These are phyloP conservation scores for Lumbricus terrestris DNA, from an alignment of 2,888 invertebrate genomes.

Conservation along the genomic window DNA sequence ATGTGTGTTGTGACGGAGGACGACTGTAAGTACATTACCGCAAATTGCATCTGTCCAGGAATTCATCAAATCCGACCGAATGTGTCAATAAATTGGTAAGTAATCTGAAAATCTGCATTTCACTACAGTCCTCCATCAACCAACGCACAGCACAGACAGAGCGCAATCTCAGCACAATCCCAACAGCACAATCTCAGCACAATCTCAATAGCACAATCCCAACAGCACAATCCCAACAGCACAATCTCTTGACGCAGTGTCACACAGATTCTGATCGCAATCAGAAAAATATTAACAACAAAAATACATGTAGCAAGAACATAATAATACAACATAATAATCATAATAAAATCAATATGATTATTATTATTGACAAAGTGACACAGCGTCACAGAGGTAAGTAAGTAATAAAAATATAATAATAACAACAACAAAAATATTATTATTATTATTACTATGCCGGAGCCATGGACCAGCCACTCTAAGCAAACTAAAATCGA, in stretches of 20 bases:
- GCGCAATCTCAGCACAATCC: neutral
- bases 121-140: neutral
- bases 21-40: neutral
- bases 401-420: no score
- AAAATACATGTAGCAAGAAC: neutral
- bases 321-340: neutral
- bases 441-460: no score
- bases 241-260: neutral
- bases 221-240: no score
- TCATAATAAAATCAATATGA: no score
- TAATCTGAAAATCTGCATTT: neutral
- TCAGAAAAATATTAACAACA: neutral
- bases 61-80: neutral
- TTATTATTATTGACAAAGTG: constrained; percentile 96
- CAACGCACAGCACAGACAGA: neutral
- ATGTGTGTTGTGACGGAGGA: no score
- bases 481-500: no score
- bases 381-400: constrained; percentile 95
- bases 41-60: neutral
- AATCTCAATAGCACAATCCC: no score
- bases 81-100: neutral
- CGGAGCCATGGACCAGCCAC: no score
- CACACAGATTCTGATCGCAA: neutral
- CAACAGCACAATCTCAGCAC: neutral
- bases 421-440: no score